A percentile compares a stretch with the other conserved stretches of the same genome.
These are phyloP conservation scores for Nomada lathburiana DNA, from an alignment of 2,888 invertebrate species.

Conservation along the genomic window DNA sequence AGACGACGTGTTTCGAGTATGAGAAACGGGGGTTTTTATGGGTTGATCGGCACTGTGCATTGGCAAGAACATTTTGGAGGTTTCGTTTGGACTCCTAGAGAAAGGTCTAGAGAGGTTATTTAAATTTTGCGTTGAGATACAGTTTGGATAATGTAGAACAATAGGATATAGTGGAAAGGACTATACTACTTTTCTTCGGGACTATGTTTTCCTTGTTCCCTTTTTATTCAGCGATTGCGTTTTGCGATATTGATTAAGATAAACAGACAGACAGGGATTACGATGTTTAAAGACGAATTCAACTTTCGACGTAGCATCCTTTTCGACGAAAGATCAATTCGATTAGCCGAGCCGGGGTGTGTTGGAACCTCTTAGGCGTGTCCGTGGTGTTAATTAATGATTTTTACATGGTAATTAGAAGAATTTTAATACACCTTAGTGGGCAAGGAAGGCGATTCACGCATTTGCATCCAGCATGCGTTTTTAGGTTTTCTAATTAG, in stretches of 20 bases:
- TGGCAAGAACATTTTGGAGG: no score
- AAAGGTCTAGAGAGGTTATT: no score
- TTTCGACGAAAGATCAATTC: conserved; percentile 35
- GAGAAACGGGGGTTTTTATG: no score
- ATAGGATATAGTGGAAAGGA: neutral
- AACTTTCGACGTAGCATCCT: conserved; percentile 2
- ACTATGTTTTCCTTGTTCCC: no score
- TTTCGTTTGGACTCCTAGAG: no score
- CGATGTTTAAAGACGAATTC: neutral
- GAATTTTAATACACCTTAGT: conserved; percentile 20
- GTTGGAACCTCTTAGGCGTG: conserved; percentile 16
- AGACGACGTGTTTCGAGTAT: no score
- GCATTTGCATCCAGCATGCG: neutral
- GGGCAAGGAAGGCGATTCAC: conserved; percentile 6
- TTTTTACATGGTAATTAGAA: conserved; percentile 19
- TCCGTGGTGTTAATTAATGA: conserved; percentile 31
- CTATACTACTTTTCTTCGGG: no score
- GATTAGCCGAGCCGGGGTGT: conserved; percentile 16
- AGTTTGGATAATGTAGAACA: neutral
- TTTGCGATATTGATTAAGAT: no score
- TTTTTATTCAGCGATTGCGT: no score
- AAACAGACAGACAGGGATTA: no score
- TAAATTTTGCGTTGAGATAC: no score
- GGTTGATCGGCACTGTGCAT: no score
- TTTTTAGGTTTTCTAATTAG: conserved; percentile 17